Base-by-base conservation (phyloP, 2,888 invertebrate species). In the Ptychoptera contaminata region DNA sequence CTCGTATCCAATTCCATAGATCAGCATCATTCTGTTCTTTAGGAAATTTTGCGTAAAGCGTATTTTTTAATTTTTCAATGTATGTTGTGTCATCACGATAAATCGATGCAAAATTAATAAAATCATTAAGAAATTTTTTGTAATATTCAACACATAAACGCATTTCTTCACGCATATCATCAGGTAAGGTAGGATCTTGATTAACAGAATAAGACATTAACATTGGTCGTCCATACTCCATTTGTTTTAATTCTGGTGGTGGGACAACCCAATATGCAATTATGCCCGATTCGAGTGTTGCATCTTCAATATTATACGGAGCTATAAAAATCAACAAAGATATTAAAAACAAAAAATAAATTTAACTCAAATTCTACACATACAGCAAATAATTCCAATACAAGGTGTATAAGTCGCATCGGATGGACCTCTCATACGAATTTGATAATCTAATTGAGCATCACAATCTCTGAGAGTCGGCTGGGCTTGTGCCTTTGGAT, bases 191-290 rank as follows among this genome's bases (percentile, higher is more conserved):
- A 56, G 88, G 87, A 55, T 93, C 92, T 54, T 87, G 82, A 3
- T 81, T 68, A 49, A 90, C 76, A 49, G 81, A 83, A 59, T 90
- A 91, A 51, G 85, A 85, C 68, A 94, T 79, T 39, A 85, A 70
- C 78, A 94, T 82, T 1, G 94, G 94, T 38, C 90, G 77, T 0
- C 92, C 92, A 63, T 92, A 91, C 63, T 93, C 93, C 44, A 85
- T 79, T 9, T 90, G 88, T 54, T 86, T 77, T 57, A 83, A 84
- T 69, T 94, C 94, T 37, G 88, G 85, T 2, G 94, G 93, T n/a
- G 94, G 92, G 69, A 88, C 78, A 4, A 93, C 90, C 93, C 94
- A 94, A 64, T 86, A 94, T 45, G 86, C 81, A 49, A 84, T 81
- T 11, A 88, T 72, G 39, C 81, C 81, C 1, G 91, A 90, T 57